Conservation (phyloP, 2,888 invertebrate species). For the Petrophora chlorosata region DNA sequence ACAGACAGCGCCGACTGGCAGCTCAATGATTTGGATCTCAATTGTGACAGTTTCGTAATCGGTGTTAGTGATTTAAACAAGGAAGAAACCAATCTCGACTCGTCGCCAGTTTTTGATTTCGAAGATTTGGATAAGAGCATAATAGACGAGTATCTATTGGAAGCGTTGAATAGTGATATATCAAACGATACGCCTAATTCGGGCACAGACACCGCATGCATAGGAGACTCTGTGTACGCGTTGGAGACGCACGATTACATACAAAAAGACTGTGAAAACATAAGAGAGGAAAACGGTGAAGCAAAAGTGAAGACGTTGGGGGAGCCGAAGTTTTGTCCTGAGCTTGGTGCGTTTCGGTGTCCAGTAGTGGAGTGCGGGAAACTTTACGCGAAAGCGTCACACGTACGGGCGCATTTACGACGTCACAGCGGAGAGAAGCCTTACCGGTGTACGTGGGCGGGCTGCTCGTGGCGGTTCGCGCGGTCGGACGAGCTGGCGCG, state of each 20-base stretch:
- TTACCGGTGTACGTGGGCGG: conserved; percentile 89
- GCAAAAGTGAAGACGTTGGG: conserved; percentile 63
- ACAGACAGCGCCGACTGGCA: conserved; percentile 64
- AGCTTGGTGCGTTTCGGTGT: conserved; percentile 86
- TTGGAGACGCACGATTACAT: conserved; percentile 54
- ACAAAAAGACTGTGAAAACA: conserved; percentile 42
- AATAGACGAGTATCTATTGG: conserved; percentile 70
- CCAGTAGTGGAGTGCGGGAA: conserved; percentile 89
- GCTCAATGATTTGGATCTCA: conserved; percentile 67
- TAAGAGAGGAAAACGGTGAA: conserved; percentile 41
- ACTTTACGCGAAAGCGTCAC: conserved; percentile 95
- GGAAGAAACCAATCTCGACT: conserved; percentile 56
- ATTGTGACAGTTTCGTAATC: conserved; percentile 70
- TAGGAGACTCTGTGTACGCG: conserved; percentile 54
- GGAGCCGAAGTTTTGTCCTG: conserved; percentile 69
- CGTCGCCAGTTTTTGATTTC: conserved; percentile 67
- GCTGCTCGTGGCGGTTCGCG: conserved; percentile 96
- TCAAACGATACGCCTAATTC: conserved; percentile 59
- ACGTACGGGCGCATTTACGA: conserved; percentile 93
- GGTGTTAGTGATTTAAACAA: conserved; percentile 61
- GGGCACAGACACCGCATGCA: conserved; percentile 50
- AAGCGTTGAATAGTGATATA: conserved; percentile 63
- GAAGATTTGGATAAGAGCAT: conserved; percentile 71
- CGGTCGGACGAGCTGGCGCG: conserved; percentile 96
- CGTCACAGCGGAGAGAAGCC: conserved; percentile 93